Base-by-base conservation (phyloP, 2,113 vertebrate species). In the Urocolius indicus region DNA sequence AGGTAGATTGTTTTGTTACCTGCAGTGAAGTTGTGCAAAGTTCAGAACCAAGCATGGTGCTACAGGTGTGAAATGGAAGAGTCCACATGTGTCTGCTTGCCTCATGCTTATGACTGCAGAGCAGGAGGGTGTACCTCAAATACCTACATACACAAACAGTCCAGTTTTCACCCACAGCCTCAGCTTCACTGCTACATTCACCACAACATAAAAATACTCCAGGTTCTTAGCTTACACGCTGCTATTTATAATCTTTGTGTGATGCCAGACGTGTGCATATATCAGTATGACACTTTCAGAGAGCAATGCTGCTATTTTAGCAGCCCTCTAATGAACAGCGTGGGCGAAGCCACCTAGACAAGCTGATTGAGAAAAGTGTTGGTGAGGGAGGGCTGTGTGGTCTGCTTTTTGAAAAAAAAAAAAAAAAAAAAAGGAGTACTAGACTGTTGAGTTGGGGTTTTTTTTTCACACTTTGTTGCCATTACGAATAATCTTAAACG, bases 401-500 rank as follows among this genome's bases (percentile, higher is more conserved):
- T 84, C 76, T 93, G 75, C n/a, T 36, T 75, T 55, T 27, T 17
- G 20, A 59, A 59, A 19, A 38, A 59, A 43, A 58, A 43, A 43
- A 61, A 36, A 22, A 16, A 45, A 73, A 29, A 29, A 46, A 43
- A 12, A 61, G 48, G 48, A 38, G 23, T 84, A 74, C 62, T 52
- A 27, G 23, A 13, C 2, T 24, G 4, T 29, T 63, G 49, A 23
- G 16, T 87, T 41, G 38, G 46, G 46, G 51, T 14, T 24, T 23
- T 13, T 16, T 14, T 58, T 45, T 87, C 61, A 72, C 68, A 84
- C 92, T 96, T 81, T 68, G 10, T 65, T 96, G 57, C 83, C 77
- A 91, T 92, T 96, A 88, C 94, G 91, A 94, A 95, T 94, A 92
- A 94, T 97, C 94, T 95, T 90, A 95, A 96, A 92, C 86, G 92